Evolutionary conservation across 2,113 vertebrate genomes (phyloP).

Genomic region (Brachyhypopomus gauderio): DNA sequence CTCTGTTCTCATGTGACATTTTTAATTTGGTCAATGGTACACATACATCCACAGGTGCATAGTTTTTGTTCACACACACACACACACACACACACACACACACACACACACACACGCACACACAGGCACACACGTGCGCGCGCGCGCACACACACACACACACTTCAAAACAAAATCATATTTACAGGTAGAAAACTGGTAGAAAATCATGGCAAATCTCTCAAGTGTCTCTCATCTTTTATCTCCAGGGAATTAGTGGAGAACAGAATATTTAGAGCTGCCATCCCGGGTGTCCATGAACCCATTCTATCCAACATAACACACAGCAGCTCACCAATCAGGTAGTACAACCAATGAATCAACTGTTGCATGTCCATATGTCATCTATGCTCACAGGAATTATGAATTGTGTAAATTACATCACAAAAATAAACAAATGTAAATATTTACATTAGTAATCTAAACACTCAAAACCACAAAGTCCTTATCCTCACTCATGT

Average conservation of each 20-base stretch:
- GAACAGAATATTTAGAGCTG: too few species aligned
- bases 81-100: slow-evolving; percentile 9
- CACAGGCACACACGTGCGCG: too few species aligned
- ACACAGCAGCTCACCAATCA: not conserved
- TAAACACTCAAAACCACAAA: not conserved
- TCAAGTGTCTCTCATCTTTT: too few species aligned
- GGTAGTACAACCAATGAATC: not conserved
- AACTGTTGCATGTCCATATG: not conserved
- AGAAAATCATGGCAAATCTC: not conserved
- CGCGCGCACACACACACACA: slow-evolving; percentile 16
- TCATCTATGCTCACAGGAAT: not conserved
- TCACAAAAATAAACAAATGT: slow-evolving; percentile 17
- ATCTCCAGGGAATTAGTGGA: too few species aligned
- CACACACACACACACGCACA: not conserved
- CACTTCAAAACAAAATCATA: slow-evolving; percentile 15
- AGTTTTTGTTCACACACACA: not conserved
- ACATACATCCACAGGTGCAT: not conserved
- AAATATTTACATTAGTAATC: slow-evolving; percentile 20
- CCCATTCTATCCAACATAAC: too few species aligned
- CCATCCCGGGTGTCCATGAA: not conserved
- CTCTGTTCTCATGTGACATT: not conserved
- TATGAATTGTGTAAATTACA: slow-evolving; percentile 7
- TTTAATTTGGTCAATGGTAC: not conserved
- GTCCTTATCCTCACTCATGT: not conserved
- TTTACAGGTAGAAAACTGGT: not conserved